A percentile compares a stretch with the other conserved stretches of the same genome.
These are phyloP conservation scores for Callithrix jacchus DNA, from an alignment of 2,113 vertebrate genomes.

Conservation along the genomic window DNA sequence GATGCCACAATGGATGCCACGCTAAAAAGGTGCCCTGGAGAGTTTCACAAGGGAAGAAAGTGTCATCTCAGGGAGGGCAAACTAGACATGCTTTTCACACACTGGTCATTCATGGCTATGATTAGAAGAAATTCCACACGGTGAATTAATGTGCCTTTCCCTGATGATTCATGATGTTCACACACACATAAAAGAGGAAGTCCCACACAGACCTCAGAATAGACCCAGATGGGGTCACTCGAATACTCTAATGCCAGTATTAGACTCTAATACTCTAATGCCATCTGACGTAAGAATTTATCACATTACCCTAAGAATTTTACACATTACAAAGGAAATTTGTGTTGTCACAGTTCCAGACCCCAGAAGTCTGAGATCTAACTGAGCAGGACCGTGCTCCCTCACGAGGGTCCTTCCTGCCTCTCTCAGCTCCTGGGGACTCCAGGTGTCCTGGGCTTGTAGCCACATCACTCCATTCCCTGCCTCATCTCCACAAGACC, in stretches of 20 bases:
- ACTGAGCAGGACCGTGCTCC: not conserved
- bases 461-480: not conserved
- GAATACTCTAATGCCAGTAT: no score
- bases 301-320: not conserved
- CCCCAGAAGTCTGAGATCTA: not conserved
- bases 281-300: not conserved
- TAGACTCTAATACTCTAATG: no score
- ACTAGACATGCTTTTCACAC: not conserved
- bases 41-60: not conserved
- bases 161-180: no score
- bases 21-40: not conserved
- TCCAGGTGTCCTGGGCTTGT: not conserved
- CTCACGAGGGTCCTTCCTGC: not conserved
- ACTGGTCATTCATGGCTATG: not conserved
- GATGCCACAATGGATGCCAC: not conserved
- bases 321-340: not conserved
- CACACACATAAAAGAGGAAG: no score
- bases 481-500: not conserved
- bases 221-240: not conserved
- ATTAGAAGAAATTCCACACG: not conserved
- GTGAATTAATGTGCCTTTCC: not conserved
- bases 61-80: not conserved
- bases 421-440: not conserved
- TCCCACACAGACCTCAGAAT: not conserved
- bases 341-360: not conserved